Conservation (phyloP, 2,888 invertebrate genomes). For the Pachymerium ferrugineum region DNA sequence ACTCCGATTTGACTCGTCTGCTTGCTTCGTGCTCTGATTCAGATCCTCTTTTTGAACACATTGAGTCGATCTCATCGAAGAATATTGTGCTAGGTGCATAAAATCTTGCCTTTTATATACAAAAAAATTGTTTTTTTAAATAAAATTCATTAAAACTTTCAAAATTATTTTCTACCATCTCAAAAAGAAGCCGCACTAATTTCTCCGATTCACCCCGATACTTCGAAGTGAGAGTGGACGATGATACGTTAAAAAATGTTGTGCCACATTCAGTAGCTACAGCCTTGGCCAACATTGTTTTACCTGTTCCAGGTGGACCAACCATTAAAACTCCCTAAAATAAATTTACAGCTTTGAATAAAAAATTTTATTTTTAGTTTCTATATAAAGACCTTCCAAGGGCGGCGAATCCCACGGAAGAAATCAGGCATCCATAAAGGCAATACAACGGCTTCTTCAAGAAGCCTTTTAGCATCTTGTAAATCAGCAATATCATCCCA, state of each 20-base stretch:
- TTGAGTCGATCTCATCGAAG: conserved; percentile 97
- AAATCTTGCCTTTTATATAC: conserved; percentile 71
- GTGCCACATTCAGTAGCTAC: conserved; percentile 98
- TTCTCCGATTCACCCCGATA: conserved; percentile 99
- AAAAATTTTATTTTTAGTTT: background rate
- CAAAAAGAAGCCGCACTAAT: conserved; percentile 89
- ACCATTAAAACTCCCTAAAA: conserved; percentile 77
- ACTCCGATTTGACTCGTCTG: conserved; percentile 90
- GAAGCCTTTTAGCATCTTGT: conserved; percentile 76
- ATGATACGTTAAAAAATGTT: conserved; percentile 95
- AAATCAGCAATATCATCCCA: conserved; percentile 94
- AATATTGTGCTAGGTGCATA: conserved; percentile 98
- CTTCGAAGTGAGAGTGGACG: conserved; percentile 95
- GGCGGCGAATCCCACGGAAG: conserved; percentile 63
- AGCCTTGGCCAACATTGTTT: conserved; percentile 95
- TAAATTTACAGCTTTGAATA: background rate
- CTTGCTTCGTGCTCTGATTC: conserved; percentile 98
- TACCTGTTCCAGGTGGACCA: conserved; percentile 87
- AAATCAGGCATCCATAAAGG: conserved; percentile 98
- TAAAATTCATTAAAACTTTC: background rate
- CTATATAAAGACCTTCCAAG: conserved; percentile 31
- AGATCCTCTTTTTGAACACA: conserved; percentile 89
- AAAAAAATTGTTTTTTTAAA: conserved; percentile 33
- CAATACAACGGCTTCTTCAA: conserved; percentile 95
- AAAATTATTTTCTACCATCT: conserved; percentile 66